Evolutionary conservation across 2,888 invertebrate genomes (phyloP).

Genomic region (Pedicia rivosa): DNA sequence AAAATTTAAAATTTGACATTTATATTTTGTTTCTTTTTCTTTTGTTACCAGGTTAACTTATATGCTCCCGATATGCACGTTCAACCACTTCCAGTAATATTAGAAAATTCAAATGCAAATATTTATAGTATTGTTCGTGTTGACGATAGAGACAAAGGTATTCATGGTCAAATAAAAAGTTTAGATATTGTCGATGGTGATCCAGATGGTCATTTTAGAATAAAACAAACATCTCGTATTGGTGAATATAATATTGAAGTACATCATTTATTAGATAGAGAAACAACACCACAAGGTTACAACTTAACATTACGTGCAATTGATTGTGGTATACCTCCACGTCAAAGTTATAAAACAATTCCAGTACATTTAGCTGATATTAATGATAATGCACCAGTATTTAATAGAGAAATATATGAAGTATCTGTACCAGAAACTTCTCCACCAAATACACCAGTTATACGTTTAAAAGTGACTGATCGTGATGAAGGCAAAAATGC

Average conservation of each 20-base stretch:
- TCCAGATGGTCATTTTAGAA: constrained; percentile 74
- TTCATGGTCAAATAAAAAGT: constrained; percentile 66
- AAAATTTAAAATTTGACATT: too few species aligned
- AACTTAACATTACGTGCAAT: constrained; percentile 73
- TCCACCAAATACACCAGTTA: constrained; percentile 75
- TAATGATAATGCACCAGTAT: constrained; percentile 76
- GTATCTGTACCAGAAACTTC: constrained; percentile 77
- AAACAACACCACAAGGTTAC: constrained; percentile 62
- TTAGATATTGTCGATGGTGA: constrained; percentile 81
- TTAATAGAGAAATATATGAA: constrained; percentile 73
- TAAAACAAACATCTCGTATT: constrained; percentile 42
- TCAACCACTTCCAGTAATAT: constrained; percentile 60
- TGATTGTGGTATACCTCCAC: constrained; percentile 67
- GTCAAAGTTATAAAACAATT: constrained; percentile 62
- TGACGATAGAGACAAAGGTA: constrained; percentile 65
- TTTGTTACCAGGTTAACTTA: constrained; percentile 50
- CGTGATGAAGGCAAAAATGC: constrained; percentile 72
- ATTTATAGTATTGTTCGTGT: constrained; percentile 83
- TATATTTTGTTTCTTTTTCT: constrained; percentile 3
- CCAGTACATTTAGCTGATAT: constrained; percentile 66
- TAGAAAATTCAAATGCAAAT: constrained; percentile 65
- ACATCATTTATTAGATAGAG: constrained; percentile 60
- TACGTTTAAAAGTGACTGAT: constrained; percentile 74
- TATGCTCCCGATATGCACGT: constrained; percentile 73
- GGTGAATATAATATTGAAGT: constrained; percentile 71